A percentile compares a stretch with the other conserved stretches of the same genome.
These are phyloP conservation scores for Mesocentrotus franciscanus DNA, from an alignment of 53 echinoderm and acorn worm species.

Conservation along the genomic window DNA sequence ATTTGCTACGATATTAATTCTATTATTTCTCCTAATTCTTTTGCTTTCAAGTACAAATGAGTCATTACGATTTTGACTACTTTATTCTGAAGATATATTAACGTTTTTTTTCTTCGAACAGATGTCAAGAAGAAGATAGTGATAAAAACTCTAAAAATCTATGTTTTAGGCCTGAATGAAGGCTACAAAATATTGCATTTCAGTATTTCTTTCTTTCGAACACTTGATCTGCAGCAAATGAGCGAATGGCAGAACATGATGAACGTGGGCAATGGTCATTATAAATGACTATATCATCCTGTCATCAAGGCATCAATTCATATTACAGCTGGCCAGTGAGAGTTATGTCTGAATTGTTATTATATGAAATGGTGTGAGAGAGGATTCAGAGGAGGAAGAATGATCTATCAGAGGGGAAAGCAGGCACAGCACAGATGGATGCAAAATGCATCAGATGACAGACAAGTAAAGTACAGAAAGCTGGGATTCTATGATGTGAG, in stretches of 20 bases:
- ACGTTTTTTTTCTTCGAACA: background rate
- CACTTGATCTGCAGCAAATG: background rate
- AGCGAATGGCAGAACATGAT: background rate
- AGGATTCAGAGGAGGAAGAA: background rate
- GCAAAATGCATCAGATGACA: constrained; percentile 50
- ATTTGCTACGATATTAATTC: background rate
- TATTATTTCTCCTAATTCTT: background rate
- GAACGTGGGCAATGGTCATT: background rate
- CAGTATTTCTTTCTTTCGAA: background rate
- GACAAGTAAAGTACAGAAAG: background rate
- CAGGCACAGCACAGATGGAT: constrained; percentile 7
- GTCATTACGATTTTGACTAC: background rate
- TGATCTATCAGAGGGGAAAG: background rate
- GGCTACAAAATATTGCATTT: too few species aligned
- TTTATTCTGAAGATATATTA: background rate
- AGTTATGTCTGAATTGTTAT: constrained; percentile 27
- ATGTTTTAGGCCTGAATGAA: too few species aligned
- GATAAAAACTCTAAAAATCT: background rate
- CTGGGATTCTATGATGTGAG: background rate
- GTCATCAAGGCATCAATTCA: constrained; percentile 30
- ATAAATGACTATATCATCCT: background rate
- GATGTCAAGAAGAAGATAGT: background rate
- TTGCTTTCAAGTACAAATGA: background rate
- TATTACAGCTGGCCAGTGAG: constrained; percentile 37
- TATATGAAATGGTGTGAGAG: constrained; percentile 51